Base-by-base conservation (phyloP, 92 coral and sea anemone species). In the Plumapathes pennacea region DNA sequence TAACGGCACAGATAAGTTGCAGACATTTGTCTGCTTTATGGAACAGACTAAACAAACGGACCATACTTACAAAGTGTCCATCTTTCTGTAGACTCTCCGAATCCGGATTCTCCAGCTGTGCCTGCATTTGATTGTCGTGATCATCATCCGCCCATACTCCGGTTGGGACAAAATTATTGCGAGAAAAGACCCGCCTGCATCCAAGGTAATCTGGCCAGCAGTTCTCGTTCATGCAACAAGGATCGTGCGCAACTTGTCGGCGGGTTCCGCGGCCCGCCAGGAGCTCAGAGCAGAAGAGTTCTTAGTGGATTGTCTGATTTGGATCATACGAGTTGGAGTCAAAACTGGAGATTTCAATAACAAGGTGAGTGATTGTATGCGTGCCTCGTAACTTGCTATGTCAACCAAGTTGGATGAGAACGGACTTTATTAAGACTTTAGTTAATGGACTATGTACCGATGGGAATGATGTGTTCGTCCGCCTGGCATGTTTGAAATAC, bases 161-260 rank as follows among this genome's bases (percentile, higher is more conserved):
- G 92, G 90, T 30, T 92, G 98, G 98, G 88, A 86, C 77, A 75
- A 75, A 34, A 60, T 76, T 17, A 81, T 73, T 27, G 96, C 98
- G 1, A 85, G 82, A 24, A 67, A 88, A 33, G 90, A 87, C 49
- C 83, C 76, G 57, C 64, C 83, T 50, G 62, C 15, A 7, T 74
- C 71, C 38, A 65, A 65, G 4, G 74, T 41, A 15, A 82, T 80
- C 36, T 87, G 95, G 95, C 60, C 95, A 62, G 86, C 69, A 65
- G 86, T 87, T 40, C 66, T 87, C 48, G 88, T 69, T 14, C 89
- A 87, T 62, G 89, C 88, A 50, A 87, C 95, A 10, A 62, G 98
- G 38, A 90, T 92, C 43, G 72, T 92, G 38, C 80, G 98, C 62
- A 92, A 92, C 40, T 62, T 92, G 57, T 92, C 98, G 4, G 94